A percentile compares a stretch with the other conserved stretches of the same genome.
These are phyloP conservation scores for Rhyacichthys aspro DNA, from an alignment of 2,797 vertebrate species.

Conservation along the genomic window DNA sequence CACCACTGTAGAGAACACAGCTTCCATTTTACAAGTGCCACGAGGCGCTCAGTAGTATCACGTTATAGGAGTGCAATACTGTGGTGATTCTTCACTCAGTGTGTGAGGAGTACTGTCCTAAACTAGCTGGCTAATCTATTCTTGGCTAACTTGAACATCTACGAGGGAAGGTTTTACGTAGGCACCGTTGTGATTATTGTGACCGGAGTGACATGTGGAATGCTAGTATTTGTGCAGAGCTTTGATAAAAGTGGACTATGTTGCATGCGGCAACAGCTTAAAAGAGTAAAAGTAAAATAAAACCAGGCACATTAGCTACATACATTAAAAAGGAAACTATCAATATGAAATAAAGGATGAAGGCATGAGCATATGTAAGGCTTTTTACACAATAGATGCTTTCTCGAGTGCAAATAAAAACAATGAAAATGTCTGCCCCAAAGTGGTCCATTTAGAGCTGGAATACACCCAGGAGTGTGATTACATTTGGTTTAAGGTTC, in stretches of 20 bases:
- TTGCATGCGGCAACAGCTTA: constrained; percentile 39
- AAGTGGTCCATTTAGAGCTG: constrained; percentile 76
- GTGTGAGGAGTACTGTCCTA: constrained; percentile 65
- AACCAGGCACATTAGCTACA: constrained; percentile 71
- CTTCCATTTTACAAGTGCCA: constrained; percentile 38
- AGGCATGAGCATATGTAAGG: constrained; percentile 87
- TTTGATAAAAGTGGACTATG: constrained; percentile 54
- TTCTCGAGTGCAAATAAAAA: constrained; percentile 80
- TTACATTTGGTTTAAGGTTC: constrained; percentile 72
- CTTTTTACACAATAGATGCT: constrained; percentile 82
- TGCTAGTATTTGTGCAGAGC: constrained; percentile 67
- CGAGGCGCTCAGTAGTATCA: constrained; percentile 58
- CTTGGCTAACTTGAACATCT: constrained; percentile 63
- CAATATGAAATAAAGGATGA: constrained; percentile 39
- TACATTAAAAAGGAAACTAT: constrained; percentile 26
- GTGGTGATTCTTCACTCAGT: constrained; percentile 55
- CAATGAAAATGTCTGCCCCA: constrained; percentile 65
- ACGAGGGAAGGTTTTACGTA: constrained; percentile 72
- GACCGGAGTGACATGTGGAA: constrained; percentile 79
- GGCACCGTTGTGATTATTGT: constrained; percentile 83
- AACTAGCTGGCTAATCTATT: constrained; percentile 65
- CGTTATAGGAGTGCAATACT: constrained; percentile 61
- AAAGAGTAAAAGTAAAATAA: constrained; percentile 20
- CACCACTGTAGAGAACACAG: constrained; percentile 34
- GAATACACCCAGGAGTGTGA: constrained; percentile 74